Conservation (phyloP, 1,140 invertebrate species). For the Delia radicum region DNA sequence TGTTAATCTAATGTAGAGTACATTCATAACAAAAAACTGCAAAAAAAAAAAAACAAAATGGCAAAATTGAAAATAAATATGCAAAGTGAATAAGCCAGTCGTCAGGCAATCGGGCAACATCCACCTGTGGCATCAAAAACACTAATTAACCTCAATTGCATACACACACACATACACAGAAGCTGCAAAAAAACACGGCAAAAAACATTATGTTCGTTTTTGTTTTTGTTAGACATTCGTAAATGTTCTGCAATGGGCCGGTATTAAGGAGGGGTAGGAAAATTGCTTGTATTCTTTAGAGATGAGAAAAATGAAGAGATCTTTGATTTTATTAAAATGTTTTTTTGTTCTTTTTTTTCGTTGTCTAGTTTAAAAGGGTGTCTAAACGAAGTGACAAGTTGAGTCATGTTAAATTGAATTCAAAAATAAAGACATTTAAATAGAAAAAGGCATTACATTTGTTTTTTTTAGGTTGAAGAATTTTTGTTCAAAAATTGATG, state of each 20-base stretch:
- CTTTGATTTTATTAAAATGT: too few species aligned
- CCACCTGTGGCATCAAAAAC: constrained; percentile 30
- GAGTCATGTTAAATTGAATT: not conserved
- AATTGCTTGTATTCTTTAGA: not conserved
- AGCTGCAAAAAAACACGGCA: not conserved
- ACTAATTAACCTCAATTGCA: constrained; percentile 32
- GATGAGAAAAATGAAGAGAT: not conserved
- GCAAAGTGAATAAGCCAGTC: constrained; percentile 5
- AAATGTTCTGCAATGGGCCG: not conserved
- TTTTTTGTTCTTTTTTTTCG: too few species aligned
- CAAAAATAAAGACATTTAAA: not conserved
- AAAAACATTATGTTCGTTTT: not conserved
- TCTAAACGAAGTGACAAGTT: not conserved
- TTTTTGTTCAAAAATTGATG: too few species aligned
- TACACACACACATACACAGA: not conserved
- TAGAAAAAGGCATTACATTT: too few species aligned
- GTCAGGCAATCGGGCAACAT: not conserved
- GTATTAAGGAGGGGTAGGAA: not conserved
- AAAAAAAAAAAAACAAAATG: not conserved
- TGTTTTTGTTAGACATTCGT: too few species aligned
- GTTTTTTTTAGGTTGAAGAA: too few species aligned
- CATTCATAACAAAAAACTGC: not conserved
- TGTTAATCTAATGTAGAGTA: not conserved
- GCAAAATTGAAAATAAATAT: not conserved
- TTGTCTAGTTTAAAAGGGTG: not conserved